Base-by-base conservation (phyloP, 2,113 vertebrate genomes). In the Oxygymnocypris stewartii region DNA sequence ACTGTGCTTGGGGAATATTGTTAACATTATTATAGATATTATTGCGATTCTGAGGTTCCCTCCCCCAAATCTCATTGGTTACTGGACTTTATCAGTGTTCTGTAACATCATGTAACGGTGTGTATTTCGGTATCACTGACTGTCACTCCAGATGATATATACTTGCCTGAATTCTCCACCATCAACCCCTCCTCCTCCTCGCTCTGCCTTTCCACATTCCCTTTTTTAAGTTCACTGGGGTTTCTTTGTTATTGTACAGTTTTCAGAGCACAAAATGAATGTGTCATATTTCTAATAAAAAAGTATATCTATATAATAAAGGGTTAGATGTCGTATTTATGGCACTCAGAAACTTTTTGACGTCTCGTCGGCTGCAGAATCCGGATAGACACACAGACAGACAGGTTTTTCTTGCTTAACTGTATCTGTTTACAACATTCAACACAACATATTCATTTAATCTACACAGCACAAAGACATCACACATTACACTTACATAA, bases 201-300 rank as follows among this genome's bases (percentile, higher is more conserved):
- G 87, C 71, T 79, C 79, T n/a, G 71, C 88, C 61, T 78, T 80
- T 77, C 89, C 74, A 91, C 87, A 18, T 77, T 88, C 87, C 87
- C 89, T 84, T 86, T 93, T 95, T 94, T 93, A 93, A 90, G 91
- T 93, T 95, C 87, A 82, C 90, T 90, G 90, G 91, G 91, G 91
- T 94, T 84, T 93, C 90, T 95, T 94, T 95, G 94, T 94, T 94
- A 92, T 95, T 97, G 96, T 97, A 97, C 95, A 97, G 95, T 96
- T 97, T 97, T 96, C 96, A 96, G 96, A 97, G 96, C 96, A 97
- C 97, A 98, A 96, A 89, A 95, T 97, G 95, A 97, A 96, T 97
- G 96, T 97, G 95, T 97, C 95, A 96, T 94, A 95, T 97, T 98
- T 97, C 96, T 97, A 97, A 97, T 96, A 97, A 97, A 97, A 85